These are phyloP conservation scores for Cotesia glomerata DNA, from an alignment of 1,140 invertebrate genomes.

Conservation along the genomic window DNA sequence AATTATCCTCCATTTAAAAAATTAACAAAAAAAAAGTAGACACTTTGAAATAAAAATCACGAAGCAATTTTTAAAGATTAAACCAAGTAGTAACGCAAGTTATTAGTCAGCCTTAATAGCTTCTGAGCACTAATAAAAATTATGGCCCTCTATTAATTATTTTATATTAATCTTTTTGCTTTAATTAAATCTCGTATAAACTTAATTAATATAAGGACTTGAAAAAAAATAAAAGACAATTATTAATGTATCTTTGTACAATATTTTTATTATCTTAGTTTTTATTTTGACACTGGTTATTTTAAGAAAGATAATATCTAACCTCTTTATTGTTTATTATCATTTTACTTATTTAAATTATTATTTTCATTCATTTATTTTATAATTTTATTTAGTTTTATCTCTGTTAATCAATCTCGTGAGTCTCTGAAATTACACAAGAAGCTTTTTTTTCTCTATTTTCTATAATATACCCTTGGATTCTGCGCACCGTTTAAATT, in stretches of 20 bases:
- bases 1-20: no score
- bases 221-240: slow-evolving; percentile 27
- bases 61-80: no score
- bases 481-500: slow-evolving; percentile 3
- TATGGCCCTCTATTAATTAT: background rate
- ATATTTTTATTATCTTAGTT: slow-evolving; percentile 54
- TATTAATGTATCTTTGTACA: slow-evolving; percentile 57
- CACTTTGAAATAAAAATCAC: no score
- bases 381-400: slow-evolving; percentile 35
- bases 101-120: no score
- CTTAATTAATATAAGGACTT: background rate
- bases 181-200: background rate
- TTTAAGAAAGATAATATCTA: slow-evolving; percentile 63
- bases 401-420: slow-evolving; percentile 2
- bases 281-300: slow-evolving; percentile 62
- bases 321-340: slow-evolving; percentile 43
- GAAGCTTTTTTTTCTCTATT: slow-evolving; percentile 27
- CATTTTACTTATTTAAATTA: slow-evolving; percentile 34
- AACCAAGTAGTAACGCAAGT: no score
- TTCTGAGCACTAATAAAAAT: no score
- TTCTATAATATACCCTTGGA: slow-evolving; percentile 15
- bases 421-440: slow-evolving; percentile 7
- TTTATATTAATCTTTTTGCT: background rate
- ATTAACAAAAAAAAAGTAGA: slow-evolving; percentile 4
- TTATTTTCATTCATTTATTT: slow-evolving; percentile 35